Conservation (phyloP, 2,113 vertebrate species). For the Polypterus senegalus region DNA sequence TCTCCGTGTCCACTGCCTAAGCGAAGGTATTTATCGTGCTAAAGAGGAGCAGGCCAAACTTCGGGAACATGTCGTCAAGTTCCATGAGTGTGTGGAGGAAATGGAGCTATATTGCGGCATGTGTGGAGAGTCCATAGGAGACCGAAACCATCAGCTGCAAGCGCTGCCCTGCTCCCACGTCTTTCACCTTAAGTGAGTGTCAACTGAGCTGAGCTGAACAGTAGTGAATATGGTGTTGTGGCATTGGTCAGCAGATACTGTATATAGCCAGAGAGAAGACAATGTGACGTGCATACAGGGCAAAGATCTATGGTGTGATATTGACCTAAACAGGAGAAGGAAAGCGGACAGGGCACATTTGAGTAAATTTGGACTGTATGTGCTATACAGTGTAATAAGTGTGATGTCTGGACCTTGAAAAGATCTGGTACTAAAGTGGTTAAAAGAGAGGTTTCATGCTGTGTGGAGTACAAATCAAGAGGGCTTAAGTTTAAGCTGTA, state of each 20-base stretch:
- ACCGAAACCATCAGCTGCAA: constrained; percentile 90
- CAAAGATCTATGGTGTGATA: not conserved
- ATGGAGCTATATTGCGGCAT: constrained; percentile 95
- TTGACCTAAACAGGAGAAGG: not conserved
- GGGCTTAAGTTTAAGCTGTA: too few relatives aligned
- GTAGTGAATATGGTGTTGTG: not conserved
- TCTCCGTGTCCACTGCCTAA: constrained; percentile 81
- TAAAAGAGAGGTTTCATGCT: too few relatives aligned
- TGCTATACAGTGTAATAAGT: too few relatives aligned
- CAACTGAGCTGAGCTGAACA: not conserved
- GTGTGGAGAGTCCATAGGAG: constrained; percentile 94
- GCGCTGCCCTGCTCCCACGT: constrained; percentile 92
- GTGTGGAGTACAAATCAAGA: too few relatives aligned
- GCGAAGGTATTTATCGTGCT: constrained; percentile 71
- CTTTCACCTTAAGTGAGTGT: constrained; percentile 83
- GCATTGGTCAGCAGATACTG: not conserved
- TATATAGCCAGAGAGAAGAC: not conserved
- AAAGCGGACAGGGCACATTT: too few relatives aligned
- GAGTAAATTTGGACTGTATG: too few relatives aligned
- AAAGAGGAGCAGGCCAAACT: constrained; percentile 71
- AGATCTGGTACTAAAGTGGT: too few relatives aligned
- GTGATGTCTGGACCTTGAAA: too few relatives aligned
- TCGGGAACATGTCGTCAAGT: constrained; percentile 83
- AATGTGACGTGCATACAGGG: not conserved
- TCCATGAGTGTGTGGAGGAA: constrained; percentile 94